phyloP scores from a whole-genome alignment of 1,140 invertebrate species.

The Diorhabda sublineata region DNA sequence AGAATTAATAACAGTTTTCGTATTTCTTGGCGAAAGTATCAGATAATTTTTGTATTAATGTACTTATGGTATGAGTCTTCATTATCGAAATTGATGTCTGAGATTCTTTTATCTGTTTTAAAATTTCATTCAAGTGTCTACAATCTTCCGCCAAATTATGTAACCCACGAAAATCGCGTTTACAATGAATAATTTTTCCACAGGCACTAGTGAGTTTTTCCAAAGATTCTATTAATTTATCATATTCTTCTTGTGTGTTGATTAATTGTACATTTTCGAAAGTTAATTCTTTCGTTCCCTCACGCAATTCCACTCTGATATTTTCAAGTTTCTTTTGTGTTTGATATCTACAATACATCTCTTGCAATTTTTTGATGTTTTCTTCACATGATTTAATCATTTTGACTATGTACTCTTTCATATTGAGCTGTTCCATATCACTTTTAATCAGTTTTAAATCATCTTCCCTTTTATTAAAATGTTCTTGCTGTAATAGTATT shows the following conservation, averaged over 20 bases:
- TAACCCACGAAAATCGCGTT: conserved; percentile 15
- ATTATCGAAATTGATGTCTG: conserved; percentile 2
- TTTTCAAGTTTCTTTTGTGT: conserved; percentile 5
- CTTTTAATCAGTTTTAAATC: conserved; percentile 10
- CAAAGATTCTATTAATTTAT: conserved; percentile 17
- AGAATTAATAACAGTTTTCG: neutral
- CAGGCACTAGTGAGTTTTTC: neutral
- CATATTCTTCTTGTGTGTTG: conserved; percentile 22
- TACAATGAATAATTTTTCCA: conserved; percentile 17
- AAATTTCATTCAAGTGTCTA: conserved; percentile 6
- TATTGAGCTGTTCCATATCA: conserved; percentile 9
- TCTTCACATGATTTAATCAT: conserved; percentile 8
- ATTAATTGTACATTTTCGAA: conserved; percentile 21
- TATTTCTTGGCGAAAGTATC: neutral
- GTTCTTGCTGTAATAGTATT: conserved; percentile 17
- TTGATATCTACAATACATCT: conserved; percentile 16
- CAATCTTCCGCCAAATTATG: conserved; percentile 13
- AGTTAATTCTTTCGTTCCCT: conserved; percentile 14
- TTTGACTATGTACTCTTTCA: conserved; percentile 13
- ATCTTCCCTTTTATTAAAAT: conserved; percentile 14
- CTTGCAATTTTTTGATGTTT: conserved; percentile 13
- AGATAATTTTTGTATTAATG: neutral
- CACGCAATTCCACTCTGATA: conserved; percentile 1
- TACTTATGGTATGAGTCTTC: neutral
- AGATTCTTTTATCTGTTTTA: conserved; percentile 13